Evolutionary conservation across 2,113 vertebrate genomes (phyloP), one percentile per base, ranked within the genome.

Genomic region (Maccullochella peelii): DNA sequence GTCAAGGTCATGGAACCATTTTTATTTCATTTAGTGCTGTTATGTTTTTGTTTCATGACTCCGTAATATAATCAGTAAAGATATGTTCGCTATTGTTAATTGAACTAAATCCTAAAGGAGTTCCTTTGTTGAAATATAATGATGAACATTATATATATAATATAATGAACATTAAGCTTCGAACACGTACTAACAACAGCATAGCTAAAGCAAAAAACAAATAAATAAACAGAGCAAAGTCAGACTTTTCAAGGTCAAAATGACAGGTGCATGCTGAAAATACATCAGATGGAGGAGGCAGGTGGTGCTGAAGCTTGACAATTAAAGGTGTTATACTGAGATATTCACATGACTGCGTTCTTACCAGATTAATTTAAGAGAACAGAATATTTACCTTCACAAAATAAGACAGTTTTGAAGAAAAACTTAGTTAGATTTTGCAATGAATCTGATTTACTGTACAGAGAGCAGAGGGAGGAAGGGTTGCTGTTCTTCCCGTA

Each of bases 1-100:
- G 54, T 84, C 80, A 79, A 84, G 67, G 80, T 79, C 78, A 66
- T 7, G n/a, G 11, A 69, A 30, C 4, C 25, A 68, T 16, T 76
- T 38, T 59, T 42, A 65, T 58, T 76, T 15, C 36, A 54, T 1
- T 6, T 47, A 12, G 54, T 61, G 21, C 38, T 6, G 40, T 78
- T 69, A 63, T 67, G 50, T 47, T 82, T 42, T 49, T 36, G 7
- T 74, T 79, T 63, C 54, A 69, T 66, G 11, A 50, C 25, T 50
- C 1, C 23, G 0, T n/a, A 14, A 38, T 67, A 68, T 18, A 33
- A 63, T 69, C 18, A 65, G 14, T 18, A 59, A 75, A 38, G 15
- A 70, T 21, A 47, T 8, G 47, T 15, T 4, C 44, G 16, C 58
- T 66, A 50, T 42, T 65, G 47, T n/a, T 15, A 57, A 50, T 59